Conservation (phyloP, 2,113 vertebrate genomes). For the Stictonetta naevosa region DNA sequence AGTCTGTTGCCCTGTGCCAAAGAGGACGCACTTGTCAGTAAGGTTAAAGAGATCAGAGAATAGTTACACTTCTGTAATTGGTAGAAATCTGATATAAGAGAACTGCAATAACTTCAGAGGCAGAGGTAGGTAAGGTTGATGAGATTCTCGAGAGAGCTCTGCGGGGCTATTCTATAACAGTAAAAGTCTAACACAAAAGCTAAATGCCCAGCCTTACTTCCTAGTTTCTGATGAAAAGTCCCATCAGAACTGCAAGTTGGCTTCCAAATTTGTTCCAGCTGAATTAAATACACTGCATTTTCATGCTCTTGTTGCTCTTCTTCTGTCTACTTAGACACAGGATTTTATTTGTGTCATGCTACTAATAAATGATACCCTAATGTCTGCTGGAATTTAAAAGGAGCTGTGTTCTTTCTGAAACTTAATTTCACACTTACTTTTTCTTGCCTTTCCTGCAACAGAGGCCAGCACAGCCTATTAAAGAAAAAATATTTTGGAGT, state of each 20-base stretch:
- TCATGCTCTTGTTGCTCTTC: background rate
- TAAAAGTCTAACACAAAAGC: background rate
- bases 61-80: background rate
- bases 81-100: background rate
- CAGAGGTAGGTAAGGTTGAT: background rate
- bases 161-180: background rate
- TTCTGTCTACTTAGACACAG: background rate
- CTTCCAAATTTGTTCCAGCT: background rate
- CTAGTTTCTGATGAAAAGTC: background rate
- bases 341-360: background rate
- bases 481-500: background rate
- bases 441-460: background rate
- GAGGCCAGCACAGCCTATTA: background rate
- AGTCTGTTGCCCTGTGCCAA: background rate
- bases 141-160: background rate
- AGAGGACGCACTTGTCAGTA: background rate
- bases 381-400: background rate
- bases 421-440: background rate
- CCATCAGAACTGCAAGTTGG: background rate
- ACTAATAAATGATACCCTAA: background rate
- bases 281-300: background rate
- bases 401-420: background rate
- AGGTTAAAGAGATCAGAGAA: background rate
- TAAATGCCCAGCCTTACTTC: background rate
- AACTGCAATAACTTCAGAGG: background rate